Evolutionary conservation across 35 echinoderm and acorn worm species (phyloP), one percentile per base, ranked within the genome.

Genomic region (Heliocidaris erythrogramma): DNA sequence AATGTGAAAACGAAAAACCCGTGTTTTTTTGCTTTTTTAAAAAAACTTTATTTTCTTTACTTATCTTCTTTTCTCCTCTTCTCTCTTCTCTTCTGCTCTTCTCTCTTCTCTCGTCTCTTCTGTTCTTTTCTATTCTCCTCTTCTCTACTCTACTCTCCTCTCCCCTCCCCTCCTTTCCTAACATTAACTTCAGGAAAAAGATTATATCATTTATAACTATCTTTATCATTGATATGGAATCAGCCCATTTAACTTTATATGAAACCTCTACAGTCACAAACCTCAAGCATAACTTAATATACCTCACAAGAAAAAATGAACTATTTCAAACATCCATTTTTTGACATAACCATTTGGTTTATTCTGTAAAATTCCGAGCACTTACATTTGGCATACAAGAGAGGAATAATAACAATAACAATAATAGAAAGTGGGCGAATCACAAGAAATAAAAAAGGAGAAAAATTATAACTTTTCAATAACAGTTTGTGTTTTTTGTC

Each of bases 261-360:
- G 8, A 52, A 2, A 52, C 49, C 7, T 52, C 49, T 52, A 52
- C 49, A 52, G 49, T 52, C 49, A 52, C 1, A 52, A 52, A 52
- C 49, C 49, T 52, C 49, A 52, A 52, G 49, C 49, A 52, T 5
- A 52, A 52, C 49, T 52, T 8, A 10, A 52, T 52, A 5, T 10
- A 52, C 49, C 49, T 52, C 49, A 52, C 49, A 78, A 78, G 2
- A n/a, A 78, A 71, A 78, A 78, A 18, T n/a, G 52, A 56, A 56
- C 6, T 27, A 2, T 2, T 78, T n/a, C 5, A 78, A 18, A 78
- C 65, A 78, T 27, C 27, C 0, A n/a, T 29, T n/a, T 89, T 18
- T 92, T 59, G 91, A 92, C 91, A 92, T 48, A 92, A 92, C 89
- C 89, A 91, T 92, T 92, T 92, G 91, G 91, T 92, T 92, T 92